These are phyloP conservation scores for Ormia ochracea DNA, from an alignment of 2,888 invertebrate genomes.

Conservation along the genomic window DNA sequence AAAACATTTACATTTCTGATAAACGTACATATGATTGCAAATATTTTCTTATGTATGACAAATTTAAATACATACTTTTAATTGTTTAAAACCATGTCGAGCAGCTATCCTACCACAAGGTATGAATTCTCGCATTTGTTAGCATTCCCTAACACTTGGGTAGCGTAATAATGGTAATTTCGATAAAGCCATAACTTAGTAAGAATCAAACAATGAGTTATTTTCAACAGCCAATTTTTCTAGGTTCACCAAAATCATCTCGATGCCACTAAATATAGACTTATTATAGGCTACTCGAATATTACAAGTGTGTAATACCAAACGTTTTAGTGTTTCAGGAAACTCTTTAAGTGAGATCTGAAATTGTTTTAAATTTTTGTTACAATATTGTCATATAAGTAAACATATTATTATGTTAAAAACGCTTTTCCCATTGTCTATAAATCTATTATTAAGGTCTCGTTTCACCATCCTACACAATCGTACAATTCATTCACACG, in stretches of 20 bases:
- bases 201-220: constrained; percentile 86
- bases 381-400: too few species aligned
- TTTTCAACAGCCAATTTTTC: constrained; percentile 82
- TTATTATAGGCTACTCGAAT: constrained; percentile 70
- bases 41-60: too few species aligned
- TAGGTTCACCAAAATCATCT: constrained; percentile 70
- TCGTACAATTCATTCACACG: too few species aligned
- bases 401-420: too few species aligned
- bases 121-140: constrained; percentile 83
- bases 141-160: constrained; percentile 82
- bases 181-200: constrained; percentile 84
- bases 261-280: constrained; percentile 74
- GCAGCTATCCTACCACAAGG: constrained; percentile 87
- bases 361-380: too few species aligned
- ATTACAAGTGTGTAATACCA: constrained; percentile 77
- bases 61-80: constrained; percentile 71
- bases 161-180: constrained; percentile 82
- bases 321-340: constrained; percentile 80
- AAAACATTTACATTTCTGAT: neutral
- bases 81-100: constrained; percentile 81
- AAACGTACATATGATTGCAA: neutral
- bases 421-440: too few species aligned
- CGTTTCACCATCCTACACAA: too few species aligned
- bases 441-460: too few species aligned
- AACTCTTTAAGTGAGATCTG: constrained; percentile 82